Evolutionary conservation across 1,140 invertebrate genomes (phyloP).

Genomic region (Helicoverpa armigera): DNA sequence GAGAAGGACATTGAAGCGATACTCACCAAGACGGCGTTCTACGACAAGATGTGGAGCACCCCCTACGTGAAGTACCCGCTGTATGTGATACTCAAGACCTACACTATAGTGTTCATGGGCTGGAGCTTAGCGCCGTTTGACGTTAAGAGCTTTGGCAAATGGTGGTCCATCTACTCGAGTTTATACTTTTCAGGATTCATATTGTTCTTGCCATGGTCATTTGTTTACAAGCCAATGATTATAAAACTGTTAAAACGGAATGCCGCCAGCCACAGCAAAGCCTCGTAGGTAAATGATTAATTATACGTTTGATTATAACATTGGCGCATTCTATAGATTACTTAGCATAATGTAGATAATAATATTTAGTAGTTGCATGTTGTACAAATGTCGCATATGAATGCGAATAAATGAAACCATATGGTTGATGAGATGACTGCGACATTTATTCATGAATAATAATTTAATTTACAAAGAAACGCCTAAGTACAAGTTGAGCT

Average conservation of each 20-base stretch:
- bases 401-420: too few relatives aligned
- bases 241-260: constrained; percentile 9
- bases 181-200: constrained; percentile 79
- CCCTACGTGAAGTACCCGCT: constrained; percentile 71
- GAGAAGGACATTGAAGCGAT: constrained; percentile 91
- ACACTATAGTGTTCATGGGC: constrained; percentile 94
- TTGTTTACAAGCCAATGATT: constrained; percentile 71
- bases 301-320: neutral
- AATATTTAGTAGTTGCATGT: constrained; percentile 12
- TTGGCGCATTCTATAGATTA: neutral
- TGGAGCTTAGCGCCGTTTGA: constrained; percentile 94
- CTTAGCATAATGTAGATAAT: constrained; percentile 20
- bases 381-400: constrained; percentile 13
- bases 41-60: constrained; percentile 82
- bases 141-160: constrained; percentile 88
- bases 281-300: neutral
- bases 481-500: constrained; percentile 26
- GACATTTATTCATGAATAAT: too few relatives aligned
- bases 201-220: constrained; percentile 77
- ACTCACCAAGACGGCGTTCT: constrained; percentile 83
- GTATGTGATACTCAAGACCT: constrained; percentile 90
- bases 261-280: neutral
- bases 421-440: too few relatives aligned
- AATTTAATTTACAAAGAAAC: constrained; percentile 6
- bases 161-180: constrained; percentile 73